Conservation (phyloP, 2,797 vertebrate species). For the Sibirionetta formosa region DNA sequence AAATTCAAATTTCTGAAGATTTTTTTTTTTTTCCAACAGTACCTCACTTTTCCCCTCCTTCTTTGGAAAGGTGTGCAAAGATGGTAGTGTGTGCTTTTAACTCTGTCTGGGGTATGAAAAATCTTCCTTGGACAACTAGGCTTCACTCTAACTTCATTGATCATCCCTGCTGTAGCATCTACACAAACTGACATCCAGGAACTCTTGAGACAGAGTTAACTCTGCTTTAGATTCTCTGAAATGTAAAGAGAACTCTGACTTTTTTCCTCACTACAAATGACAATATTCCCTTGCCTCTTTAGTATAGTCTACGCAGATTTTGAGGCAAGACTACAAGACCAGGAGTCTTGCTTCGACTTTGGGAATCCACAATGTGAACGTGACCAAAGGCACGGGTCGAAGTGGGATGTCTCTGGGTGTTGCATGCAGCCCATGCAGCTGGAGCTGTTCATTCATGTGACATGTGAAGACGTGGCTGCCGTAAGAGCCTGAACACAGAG, state of each 20-base stretch:
- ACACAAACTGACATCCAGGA: not conserved
- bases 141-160: not conserved
- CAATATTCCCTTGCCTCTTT: not conserved
- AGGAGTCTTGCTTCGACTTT: not conserved
- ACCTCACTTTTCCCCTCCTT: not conserved
- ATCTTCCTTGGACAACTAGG: not conserved
- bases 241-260: not conserved
- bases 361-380: rapidly evolving
- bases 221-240: not conserved
- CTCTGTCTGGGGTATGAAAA: not conserved
- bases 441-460: not conserved
- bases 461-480: rapidly evolving
- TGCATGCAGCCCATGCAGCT: not conserved
- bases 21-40: not conserved
- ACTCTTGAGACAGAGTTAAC: not conserved
- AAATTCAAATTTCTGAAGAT: rapidly evolving
- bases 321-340: rapidly evolving
- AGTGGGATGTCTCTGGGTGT: rapidly evolving
- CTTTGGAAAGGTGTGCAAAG: not conserved
- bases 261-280: rapidly evolving
- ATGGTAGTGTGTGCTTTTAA: not conserved
- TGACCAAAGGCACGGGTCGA: not conserved
- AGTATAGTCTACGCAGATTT: rapidly evolving
- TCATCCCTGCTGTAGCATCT: not conserved
- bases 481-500: not conserved